Evolutionary conservation across 2,888 invertebrate genomes (phyloP).

Genomic region (Homarus gammarus): DNA sequence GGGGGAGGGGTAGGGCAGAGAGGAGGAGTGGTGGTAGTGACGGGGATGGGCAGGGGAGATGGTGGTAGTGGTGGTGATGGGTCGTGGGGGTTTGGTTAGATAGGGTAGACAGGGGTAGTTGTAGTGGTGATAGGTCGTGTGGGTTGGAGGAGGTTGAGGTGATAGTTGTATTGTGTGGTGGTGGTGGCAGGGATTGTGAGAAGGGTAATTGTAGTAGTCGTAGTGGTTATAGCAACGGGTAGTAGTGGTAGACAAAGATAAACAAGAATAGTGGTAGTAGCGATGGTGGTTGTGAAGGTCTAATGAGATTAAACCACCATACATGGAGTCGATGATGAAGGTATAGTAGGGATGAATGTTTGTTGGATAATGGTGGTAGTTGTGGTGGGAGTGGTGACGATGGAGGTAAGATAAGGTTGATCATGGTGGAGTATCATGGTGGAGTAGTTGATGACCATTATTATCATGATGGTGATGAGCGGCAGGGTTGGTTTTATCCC

Average conservation of each 20-base stretch:
- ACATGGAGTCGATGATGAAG: too few species aligned
- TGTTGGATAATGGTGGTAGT: too few species aligned
- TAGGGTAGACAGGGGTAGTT: neutral
- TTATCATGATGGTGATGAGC: conserved; percentile 37
- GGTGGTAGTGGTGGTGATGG: conserved; percentile 17
- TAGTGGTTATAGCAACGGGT: too few species aligned
- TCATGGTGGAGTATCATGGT: conserved; percentile 37
- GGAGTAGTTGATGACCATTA: conserved; percentile 13
- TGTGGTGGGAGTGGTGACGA: conserved; percentile 39
- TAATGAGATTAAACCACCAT: too few species aligned
- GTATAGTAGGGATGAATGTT: too few species aligned
- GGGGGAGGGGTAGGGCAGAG: conserved; percentile 2
- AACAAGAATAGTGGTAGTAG: too few species aligned
- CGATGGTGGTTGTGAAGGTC: too few species aligned
- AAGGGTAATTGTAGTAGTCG: too few species aligned
- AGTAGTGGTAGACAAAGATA: too few species aligned
- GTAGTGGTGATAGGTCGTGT: neutral
- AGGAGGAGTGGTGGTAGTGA: neutral
- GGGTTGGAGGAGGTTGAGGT: conserved; percentile 28
- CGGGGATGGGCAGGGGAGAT: neutral
- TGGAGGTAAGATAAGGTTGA: conserved; percentile 38
- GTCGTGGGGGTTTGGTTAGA: conserved; percentile 22
- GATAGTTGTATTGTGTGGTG: too few species aligned
- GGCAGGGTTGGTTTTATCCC: conserved; percentile 40
- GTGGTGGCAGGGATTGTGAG: neutral